Evolutionary conservation across 2,797 vertebrate genomes (phyloP).

Genomic region (Hemitrygon akajei): DNA sequence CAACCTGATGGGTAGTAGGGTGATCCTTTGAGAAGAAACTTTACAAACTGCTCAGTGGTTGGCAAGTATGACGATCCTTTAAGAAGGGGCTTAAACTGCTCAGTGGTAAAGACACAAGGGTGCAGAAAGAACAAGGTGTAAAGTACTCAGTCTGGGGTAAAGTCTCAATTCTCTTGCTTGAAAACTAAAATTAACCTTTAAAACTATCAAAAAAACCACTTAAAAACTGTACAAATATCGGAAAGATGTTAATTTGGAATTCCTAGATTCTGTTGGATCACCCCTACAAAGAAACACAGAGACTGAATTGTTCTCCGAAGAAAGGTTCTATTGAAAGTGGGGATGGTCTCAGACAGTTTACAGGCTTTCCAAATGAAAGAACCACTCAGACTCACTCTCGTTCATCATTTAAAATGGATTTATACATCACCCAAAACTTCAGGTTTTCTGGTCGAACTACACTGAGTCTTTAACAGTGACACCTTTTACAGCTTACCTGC

Average conservation of each 20-base stretch:
- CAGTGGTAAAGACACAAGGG: too few species aligned
- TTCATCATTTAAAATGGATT: background rate
- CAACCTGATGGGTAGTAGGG: too few species aligned
- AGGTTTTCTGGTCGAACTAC: background rate
- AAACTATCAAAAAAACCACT: background rate
- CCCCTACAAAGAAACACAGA: background rate
- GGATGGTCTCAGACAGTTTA: background rate
- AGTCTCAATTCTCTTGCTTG: background rate
- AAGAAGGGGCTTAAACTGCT: background rate
- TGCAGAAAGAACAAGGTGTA: background rate
- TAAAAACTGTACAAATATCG: background rate
- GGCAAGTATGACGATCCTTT: background rate
- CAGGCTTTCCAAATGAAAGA: background rate
- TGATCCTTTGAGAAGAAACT: too few species aligned
- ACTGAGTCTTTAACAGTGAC: too few species aligned
- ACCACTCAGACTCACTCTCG: background rate
- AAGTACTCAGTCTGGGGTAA: background rate
- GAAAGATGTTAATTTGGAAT: background rate
- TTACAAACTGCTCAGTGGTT: too few species aligned
- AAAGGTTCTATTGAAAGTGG: background rate
- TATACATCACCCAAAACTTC: background rate
- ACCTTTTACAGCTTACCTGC: constrained; percentile 53
- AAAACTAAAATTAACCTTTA: background rate
- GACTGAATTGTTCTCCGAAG: background rate
- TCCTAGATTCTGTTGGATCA: background rate